A percentile compares a stretch with the other conserved stretches of the same genome.
Conservation (phyloP, 2,888 invertebrate species). For the Andrena chrysosceles region DNA sequence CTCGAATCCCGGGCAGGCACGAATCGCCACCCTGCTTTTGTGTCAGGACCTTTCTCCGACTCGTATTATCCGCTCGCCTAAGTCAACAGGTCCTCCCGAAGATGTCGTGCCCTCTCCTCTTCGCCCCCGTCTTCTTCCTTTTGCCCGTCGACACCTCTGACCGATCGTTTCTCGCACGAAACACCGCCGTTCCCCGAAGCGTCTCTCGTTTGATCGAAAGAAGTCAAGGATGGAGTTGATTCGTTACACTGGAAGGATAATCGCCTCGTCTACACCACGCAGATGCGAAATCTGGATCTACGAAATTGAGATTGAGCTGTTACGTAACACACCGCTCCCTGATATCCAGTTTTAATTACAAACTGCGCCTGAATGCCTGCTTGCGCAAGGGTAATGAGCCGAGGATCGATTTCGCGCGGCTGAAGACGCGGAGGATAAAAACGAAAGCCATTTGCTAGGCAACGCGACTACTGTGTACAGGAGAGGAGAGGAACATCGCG, state of each 20-base stretch:
- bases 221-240: neutral
- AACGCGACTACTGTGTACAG: constrained; percentile 26
- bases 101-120: constrained; percentile 46
- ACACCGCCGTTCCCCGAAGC: constrained; percentile 16
- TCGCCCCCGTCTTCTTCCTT: constrained; percentile 38
- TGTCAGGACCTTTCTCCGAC: constrained; percentile 66
- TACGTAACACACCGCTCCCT: constrained; percentile 49
- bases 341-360: constrained; percentile 67
- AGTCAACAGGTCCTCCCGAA: constrained; percentile 72
- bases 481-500: constrained; percentile 14
- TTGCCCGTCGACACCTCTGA: constrained; percentile 61
- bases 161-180: constrained; percentile 46
- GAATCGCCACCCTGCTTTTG: constrained; percentile 71
- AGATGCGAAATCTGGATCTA: neutral
- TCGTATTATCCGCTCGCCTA: constrained; percentile 71
- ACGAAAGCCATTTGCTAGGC: neutral
- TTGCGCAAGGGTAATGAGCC: constrained; percentile 64
- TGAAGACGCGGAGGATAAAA: constrained; percentile 39
- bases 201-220: constrained; percentile 23
- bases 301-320: constrained; percentile 46
- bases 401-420: constrained; percentile 52
- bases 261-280: neutral
- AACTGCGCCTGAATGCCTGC: constrained; percentile 9
- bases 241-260: constrained; percentile 8
- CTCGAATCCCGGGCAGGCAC: constrained; percentile 55